A percentile compares a stretch with the other conserved stretches of the same genome.
phyloP scores from a whole-genome alignment of 1,140 invertebrate genomes.

The Heliconius congener region DNA sequence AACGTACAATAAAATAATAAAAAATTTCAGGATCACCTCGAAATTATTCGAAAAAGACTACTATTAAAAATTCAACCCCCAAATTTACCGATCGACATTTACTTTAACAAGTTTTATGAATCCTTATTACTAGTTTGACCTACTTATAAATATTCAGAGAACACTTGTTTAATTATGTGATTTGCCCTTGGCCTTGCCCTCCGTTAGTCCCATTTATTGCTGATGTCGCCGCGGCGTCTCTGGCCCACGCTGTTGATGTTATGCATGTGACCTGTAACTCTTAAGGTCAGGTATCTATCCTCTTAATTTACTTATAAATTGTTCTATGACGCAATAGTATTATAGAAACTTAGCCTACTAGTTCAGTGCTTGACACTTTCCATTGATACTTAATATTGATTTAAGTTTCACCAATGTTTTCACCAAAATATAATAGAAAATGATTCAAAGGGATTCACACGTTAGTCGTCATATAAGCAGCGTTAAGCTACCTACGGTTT shows the following conservation, averaged over 20 bases:
- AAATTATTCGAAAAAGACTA: neutral
- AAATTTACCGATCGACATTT: neutral
- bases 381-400: no score
- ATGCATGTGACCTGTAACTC: neutral
- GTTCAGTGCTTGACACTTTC: no score
- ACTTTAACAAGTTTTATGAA: neutral
- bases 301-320: no score
- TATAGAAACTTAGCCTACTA: no score
- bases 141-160: neutral
- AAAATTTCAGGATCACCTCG: neutral
- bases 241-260: constrained; percentile 19
- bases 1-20: neutral
- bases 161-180: neutral
- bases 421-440: neutral
- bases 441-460: neutral
- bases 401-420: no score
- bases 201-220: constrained; percentile 13
- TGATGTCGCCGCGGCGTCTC: constrained; percentile 1
- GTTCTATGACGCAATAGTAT: no score
- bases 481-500: neutral
- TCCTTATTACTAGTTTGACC: constrained; percentile 1
- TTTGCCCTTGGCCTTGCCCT: constrained; percentile 26
- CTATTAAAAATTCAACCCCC: neutral
- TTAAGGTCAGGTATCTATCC: neutral
- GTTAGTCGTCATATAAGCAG: neutral